Percentiles rank a stretch among this genome's conserved stretches.
These are phyloP conservation scores for Oreortyx pictus DNA, from an alignment of 2,797 vertebrate species.

Conservation along the genomic window DNA sequence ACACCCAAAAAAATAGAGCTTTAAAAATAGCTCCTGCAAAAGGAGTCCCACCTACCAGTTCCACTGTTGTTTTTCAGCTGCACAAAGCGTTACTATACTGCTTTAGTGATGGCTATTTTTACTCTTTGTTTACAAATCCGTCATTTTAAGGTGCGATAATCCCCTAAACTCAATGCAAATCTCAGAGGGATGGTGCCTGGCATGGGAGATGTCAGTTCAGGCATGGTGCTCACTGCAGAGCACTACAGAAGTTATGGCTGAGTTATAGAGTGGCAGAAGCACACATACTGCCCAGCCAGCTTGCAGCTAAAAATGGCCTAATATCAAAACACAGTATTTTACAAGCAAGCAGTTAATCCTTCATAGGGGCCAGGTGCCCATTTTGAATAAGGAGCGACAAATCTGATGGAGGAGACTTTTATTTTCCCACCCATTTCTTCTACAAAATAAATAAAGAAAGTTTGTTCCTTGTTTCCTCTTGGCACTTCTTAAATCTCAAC, in stretches of 20 bases:
- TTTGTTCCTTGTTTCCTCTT: not conserved
- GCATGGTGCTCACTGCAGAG: constrained; percentile 66
- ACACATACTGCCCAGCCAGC: constrained; percentile 46
- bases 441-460: not conserved
- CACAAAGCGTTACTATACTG: not conserved
- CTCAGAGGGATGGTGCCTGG: constrained; percentile 58
- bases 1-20: not conserved
- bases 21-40: constrained; percentile 32
- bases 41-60: not conserved
- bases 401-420: not conserved
- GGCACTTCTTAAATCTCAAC: not conserved
- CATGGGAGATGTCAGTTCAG: constrained; percentile 53
- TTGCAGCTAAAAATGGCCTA: constrained; percentile 49
- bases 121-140: constrained; percentile 35
- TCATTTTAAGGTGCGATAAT: constrained; percentile 47
- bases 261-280: constrained; percentile 71
- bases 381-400: not conserved
- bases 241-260: constrained; percentile 63
- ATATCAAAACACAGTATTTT: constrained; percentile 27
- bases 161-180: constrained; percentile 46
- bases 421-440: not conserved
- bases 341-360: constrained; percentile 35
- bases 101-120: constrained; percentile 33
- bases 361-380: not conserved
- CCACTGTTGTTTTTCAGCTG: constrained; percentile 21